phyloP scores from a whole-genome alignment of 2,888 invertebrate species.

The Pantelozetes paolii region DNA sequence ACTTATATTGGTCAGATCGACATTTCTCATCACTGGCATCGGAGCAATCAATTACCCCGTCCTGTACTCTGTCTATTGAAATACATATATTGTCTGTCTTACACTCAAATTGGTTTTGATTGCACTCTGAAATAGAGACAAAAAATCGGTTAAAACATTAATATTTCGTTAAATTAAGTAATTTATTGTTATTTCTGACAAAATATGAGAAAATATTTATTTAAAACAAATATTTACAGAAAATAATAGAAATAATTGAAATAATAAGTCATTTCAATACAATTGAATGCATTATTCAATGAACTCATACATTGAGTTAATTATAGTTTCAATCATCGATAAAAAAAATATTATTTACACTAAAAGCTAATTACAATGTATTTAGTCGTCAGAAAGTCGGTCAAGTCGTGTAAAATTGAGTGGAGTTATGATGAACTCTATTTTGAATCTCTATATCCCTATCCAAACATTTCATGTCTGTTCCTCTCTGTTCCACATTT shows the following conservation, averaged over 20 bases:
- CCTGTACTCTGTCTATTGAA: slow-evolving; percentile 48
- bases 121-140: slow-evolving; percentile 35
- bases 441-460: background rate
- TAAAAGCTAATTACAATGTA: slow-evolving; percentile 12
- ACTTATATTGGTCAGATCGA: slow-evolving; percentile 53
- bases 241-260: background rate
- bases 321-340: slow-evolving; percentile 14
- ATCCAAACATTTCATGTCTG: too few relatives aligned
- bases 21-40: slow-evolving; percentile 54
- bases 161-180: too few relatives aligned
- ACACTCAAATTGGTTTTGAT: slow-evolving; percentile 45
- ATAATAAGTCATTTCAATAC: background rate
- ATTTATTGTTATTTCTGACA: too few relatives aligned
- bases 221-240: background rate
- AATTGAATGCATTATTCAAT: slow-evolving; percentile 6
- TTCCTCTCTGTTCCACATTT: too few relatives aligned
- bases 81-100: slow-evolving; percentile 48
- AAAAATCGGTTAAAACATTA: background rate
- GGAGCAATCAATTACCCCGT: slow-evolving; percentile 50
- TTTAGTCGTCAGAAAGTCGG: slow-evolving; percentile 5
- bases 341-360: slow-evolving; percentile 11
- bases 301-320: background rate
- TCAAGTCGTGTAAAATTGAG: slow-evolving; percentile 5
- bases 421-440: slow-evolving; percentile 8
- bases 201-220: slow-evolving; percentile 9